A percentile compares a stretch with the other conserved stretches of the same genome.
Conservation (phyloP, 2,113 vertebrate genomes). For the Trochalopteron elliotii region DNA sequence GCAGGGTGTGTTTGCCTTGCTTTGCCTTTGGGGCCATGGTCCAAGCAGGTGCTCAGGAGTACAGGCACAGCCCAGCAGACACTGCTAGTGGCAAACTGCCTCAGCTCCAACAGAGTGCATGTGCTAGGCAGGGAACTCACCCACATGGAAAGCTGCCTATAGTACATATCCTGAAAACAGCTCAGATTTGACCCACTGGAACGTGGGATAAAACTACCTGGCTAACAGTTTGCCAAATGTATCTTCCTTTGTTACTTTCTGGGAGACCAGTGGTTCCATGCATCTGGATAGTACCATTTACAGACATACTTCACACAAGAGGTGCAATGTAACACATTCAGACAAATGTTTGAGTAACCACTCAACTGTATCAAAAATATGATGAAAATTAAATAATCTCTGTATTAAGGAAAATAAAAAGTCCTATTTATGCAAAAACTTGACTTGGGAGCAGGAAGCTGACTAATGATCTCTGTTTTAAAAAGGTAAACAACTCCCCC, state of each 20-base stretch:
- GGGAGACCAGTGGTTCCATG: background rate
- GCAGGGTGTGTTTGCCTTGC: background rate
- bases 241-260: background rate
- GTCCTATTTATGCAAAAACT: background rate
- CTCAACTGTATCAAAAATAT: background rate
- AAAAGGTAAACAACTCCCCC: background rate
- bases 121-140: background rate
- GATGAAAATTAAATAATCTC: background rate
- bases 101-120: background rate
- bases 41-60: background rate
- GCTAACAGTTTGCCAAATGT: background rate
- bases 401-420: background rate
- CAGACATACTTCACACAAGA: background rate
- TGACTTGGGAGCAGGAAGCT: background rate
- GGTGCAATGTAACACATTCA: background rate
- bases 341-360: background rate
- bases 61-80: background rate
- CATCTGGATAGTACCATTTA: background rate
- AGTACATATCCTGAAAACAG: rapidly evolving
- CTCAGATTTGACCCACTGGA: background rate
- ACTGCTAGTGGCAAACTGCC: background rate
- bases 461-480: background rate
- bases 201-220: background rate
- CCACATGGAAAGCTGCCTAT: rapidly evolving
- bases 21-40: background rate